Evolutionary conservation across 2,113 vertebrate genomes (phyloP), one percentile per base, ranked within the genome.

Genomic region (Grantiella picta): DNA sequence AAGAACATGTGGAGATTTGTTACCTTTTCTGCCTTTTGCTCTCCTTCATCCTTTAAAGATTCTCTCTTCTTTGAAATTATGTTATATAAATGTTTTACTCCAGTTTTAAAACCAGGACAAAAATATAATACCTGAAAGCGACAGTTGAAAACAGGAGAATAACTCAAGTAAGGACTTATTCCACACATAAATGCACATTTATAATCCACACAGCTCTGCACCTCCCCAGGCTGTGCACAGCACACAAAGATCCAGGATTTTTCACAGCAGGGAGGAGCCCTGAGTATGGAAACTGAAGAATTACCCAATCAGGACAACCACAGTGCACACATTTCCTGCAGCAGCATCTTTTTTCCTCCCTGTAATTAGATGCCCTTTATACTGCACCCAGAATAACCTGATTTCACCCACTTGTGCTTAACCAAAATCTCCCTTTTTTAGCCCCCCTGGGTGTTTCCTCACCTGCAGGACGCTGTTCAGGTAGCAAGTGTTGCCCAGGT

Each of bases 391-490:
- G 22, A 35, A 5, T 2, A n/a, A 70, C 45, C 2, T 18, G 9
- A 29, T 69, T 61, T 53, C 60, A 40, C 2, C 59, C 57, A 3
- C 13, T 36, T 59, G 24, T 14, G 28, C 50, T 60, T 8, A 13
- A 29, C 16, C 76, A 36, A 8, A 65, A 57, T 4, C 9, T 4
- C 8, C 21, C 5, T 22, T 16, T 56, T 18, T 7, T 0, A 85
- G 69, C 19, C 66, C 61, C 45, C 44, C n/a, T 15, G 36, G 47
- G 0, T 19, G 1, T 0, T 15, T 17, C 2, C 70, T 98, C 97
- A 99, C 99, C 99, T 99, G 99, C 94, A 99, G 98, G 61, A 99
- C 95, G 40, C 99, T 99, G 97, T 99, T 99, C 76, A 99, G 98
- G 95, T 99, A 99, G 95, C 99, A 99, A 63, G 99, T 99, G 97